Conservation (phyloP, 2,113 vertebrate species). For the Rostratula benghalensis region DNA sequence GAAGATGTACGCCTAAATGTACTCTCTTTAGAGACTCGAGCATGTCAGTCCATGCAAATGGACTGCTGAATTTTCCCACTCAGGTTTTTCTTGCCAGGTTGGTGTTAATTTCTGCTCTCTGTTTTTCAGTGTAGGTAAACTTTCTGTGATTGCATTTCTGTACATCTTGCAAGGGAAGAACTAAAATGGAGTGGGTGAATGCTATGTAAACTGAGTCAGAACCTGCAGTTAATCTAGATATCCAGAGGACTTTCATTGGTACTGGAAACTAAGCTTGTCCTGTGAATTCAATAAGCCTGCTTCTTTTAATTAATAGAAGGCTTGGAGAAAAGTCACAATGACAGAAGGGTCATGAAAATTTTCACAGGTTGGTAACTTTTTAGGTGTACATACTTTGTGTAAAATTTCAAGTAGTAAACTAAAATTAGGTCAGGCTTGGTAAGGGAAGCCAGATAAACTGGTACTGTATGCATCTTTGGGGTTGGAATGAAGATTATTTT, state of each 20-base stretch:
- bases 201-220: background rate
- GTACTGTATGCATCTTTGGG: background rate
- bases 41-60: background rate
- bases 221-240: background rate
- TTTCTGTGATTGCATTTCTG: background rate
- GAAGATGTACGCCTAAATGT: rapidly evolving
- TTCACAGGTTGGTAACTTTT: background rate
- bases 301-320: background rate
- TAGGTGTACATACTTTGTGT: background rate
- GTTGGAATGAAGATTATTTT: background rate
- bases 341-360: background rate
- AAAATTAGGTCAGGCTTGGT: background rate
- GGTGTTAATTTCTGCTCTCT: background rate
- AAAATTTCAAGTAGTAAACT: background rate
- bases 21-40: background rate
- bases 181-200: background rate
- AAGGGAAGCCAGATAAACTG: background rate
- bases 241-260: background rate
- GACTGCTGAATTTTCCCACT: background rate
- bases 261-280: background rate
- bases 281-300: background rate
- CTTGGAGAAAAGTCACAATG: background rate
- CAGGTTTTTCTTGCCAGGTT: background rate
- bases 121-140: background rate
- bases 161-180: background rate